Evolutionary conservation across 2,797 vertebrate genomes (phyloP).

Genomic region (Sebastes steindachneri): DNA sequence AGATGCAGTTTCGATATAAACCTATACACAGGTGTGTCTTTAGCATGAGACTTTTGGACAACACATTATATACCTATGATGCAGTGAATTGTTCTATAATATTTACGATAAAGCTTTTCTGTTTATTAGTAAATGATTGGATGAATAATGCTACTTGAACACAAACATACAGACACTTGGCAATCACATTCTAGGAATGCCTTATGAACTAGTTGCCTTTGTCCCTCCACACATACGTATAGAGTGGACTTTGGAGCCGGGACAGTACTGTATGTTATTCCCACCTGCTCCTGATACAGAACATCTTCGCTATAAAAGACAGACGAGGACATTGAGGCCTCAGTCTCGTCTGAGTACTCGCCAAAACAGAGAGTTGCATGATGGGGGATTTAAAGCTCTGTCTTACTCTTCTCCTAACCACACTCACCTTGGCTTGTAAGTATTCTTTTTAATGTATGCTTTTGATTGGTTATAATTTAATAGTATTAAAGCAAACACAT

Average conservation of each 20-base stretch:
- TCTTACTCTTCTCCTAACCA: neutral
- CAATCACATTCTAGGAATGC: neutral
- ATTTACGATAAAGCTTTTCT: neutral
- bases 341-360: slow-evolving; percentile 11
- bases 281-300: neutral
- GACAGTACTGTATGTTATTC: slow-evolving; percentile 30
- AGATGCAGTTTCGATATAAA: neutral
- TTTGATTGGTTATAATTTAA: neutral
- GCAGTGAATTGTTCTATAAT: too few relatives aligned
- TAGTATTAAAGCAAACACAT: neutral
- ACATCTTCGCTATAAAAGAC: slow-evolving; percentile 8
- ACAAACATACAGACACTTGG: neutral
- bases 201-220: slow-evolving; percentile 60
- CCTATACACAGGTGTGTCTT: slow-evolving; percentile 44
- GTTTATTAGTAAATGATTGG: neutral
- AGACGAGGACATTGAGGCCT: neutral
- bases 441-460: neutral
- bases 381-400: slow-evolving; percentile 20
- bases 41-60: slow-evolving; percentile 29
- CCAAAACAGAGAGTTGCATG: neutral
- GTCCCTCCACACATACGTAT: slow-evolving; percentile 64
- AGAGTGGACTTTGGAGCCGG: slow-evolving; percentile 73
- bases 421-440: slow-evolving; percentile 4
- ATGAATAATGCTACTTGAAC: neutral
- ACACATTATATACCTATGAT: too few relatives aligned